Conservation (phyloP, 2,113 vertebrate species). For the Xenopus laevis region DNA sequence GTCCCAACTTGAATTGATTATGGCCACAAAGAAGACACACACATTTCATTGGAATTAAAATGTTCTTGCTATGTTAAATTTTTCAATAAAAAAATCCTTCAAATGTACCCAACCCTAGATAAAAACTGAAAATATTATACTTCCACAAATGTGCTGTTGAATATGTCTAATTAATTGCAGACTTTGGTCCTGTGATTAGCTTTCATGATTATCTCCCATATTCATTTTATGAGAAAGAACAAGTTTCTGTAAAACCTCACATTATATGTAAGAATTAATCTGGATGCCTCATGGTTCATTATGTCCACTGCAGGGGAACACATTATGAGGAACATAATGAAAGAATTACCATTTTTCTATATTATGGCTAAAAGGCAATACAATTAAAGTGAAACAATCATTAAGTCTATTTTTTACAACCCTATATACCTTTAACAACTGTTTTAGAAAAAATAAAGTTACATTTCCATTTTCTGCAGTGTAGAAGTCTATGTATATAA, state of each 20-base stretch:
- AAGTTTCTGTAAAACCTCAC: constrained; percentile 1
- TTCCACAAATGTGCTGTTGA: neutral
- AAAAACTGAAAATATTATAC: constrained; percentile 12
- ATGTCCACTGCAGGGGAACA: constrained; percentile 21
- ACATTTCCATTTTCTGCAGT: no score
- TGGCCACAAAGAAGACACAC: no score
- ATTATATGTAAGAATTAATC: constrained; percentile 17
- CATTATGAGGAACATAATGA: neutral
- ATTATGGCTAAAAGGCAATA: constrained; percentile 1
- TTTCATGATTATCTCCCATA: constrained; percentile 17
- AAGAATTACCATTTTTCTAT: constrained; percentile 7
- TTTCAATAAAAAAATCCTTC: no score
- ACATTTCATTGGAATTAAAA: no score
- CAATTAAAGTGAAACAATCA: neutral
- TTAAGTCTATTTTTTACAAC: neutral
- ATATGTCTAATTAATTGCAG: constrained; percentile 18
- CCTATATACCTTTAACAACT: neutral
- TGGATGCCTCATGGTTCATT: constrained; percentile 11
- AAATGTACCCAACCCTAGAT: neutral
- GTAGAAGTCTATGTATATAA: no score
- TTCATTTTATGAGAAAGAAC: constrained; percentile 4
- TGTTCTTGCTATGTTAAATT: no score
- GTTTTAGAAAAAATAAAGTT: no score
- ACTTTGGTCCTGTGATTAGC: constrained; percentile 15
- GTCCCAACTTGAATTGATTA: no score